Conservation (phyloP, 2,888 invertebrate species). For the Pristionchus arcanus region DNA sequence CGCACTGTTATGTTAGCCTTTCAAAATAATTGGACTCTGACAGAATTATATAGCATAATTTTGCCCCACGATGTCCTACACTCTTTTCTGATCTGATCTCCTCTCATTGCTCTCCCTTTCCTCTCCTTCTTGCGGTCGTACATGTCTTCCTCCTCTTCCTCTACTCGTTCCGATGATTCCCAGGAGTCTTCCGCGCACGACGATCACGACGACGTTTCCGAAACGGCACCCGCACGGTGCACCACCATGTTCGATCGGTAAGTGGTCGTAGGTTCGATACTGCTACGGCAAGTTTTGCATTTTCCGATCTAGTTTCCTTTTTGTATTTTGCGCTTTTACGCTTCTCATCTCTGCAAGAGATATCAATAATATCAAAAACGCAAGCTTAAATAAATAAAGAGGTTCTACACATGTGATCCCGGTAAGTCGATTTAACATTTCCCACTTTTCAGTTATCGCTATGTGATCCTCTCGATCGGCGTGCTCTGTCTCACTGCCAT, state of each 20-base stretch:
- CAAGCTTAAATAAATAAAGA: too few relatives aligned
- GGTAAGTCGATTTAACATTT: too few relatives aligned
- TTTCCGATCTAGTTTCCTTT: neutral
- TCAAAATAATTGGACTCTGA: too few relatives aligned
- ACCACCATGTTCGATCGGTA: constrained; percentile 44
- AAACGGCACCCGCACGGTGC: neutral
- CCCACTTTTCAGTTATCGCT: constrained; percentile 60
- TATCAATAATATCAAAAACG: too few relatives aligned
- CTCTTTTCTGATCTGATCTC: neutral
- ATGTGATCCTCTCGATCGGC: constrained; percentile 61
- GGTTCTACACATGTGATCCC: too few relatives aligned
- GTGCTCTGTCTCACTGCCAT: constrained; percentile 68
- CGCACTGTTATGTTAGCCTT: too few relatives aligned
- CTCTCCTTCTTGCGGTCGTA: neutral
- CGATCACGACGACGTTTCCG: neutral
- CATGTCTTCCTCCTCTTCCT: constrained; percentile 20
- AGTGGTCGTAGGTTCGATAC: too few relatives aligned
- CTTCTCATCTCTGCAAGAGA: too few relatives aligned
- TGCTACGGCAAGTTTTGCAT: too few relatives aligned
- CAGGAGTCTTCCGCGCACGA: neutral
- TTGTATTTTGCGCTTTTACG: neutral
- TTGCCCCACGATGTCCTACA: too few relatives aligned
- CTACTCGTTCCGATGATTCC: neutral
- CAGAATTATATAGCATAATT: too few relatives aligned
- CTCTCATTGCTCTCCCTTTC: neutral